Conservation (phyloP, 92 coral and sea anemone species). For the Parazoanthus swiftii region DNA sequence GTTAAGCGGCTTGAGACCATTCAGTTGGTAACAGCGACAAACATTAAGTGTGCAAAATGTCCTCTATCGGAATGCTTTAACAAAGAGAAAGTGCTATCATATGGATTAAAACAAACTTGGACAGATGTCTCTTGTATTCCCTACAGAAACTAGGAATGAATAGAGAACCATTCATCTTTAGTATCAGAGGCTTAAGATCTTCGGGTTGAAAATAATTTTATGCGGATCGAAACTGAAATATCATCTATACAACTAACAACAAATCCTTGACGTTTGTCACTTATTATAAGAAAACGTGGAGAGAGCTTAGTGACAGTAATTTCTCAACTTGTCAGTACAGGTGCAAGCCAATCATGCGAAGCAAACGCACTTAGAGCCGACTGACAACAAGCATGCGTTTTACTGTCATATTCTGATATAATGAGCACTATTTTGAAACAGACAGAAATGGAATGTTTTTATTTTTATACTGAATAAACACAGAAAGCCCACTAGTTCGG, state of each 20-base stretch:
- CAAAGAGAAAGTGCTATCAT: background rate
- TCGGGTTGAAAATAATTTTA: background rate
- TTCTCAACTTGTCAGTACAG: background rate
- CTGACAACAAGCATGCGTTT: background rate
- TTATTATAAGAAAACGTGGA: background rate
- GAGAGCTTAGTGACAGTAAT: background rate
- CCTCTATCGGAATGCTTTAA: conserved; percentile 27
- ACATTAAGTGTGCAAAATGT: background rate
- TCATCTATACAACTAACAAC: background rate
- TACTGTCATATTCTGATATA: background rate
- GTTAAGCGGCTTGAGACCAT: conserved; percentile 22
- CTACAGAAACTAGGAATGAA: background rate
- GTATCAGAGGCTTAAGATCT: background rate
- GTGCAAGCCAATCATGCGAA: background rate
- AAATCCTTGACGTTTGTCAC: background rate
- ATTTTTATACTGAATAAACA: background rate
- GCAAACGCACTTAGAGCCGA: background rate
- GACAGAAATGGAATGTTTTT: background rate
- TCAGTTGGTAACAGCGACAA: background rate
- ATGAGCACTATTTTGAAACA: background rate
- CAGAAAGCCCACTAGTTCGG: background rate
- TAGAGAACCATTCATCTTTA: background rate
- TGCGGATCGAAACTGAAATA: background rate
- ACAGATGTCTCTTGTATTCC: background rate
- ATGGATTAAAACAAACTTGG: background rate